Evolutionary conservation across 1,140 invertebrate species (phyloP).

Genomic region (Octopus bimaculoides): DNA sequence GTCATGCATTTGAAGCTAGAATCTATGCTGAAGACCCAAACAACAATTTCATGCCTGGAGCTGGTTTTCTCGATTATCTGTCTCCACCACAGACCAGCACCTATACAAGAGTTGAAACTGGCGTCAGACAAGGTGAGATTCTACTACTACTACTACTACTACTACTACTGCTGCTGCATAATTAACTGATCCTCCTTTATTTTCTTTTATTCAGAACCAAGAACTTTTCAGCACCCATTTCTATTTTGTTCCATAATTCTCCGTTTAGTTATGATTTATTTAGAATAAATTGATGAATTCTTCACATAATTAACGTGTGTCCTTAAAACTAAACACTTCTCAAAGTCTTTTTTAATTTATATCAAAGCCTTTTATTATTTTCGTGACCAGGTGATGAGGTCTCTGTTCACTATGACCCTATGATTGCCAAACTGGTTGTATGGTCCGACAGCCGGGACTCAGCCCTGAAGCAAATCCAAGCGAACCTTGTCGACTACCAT

Average conservation of each 20-base stretch:
- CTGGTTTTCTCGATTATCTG: constrained; percentile 70
- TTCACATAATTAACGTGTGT: too few species aligned
- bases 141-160: too few species aligned
- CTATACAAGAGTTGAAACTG: constrained; percentile 55
- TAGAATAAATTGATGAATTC: too few species aligned
- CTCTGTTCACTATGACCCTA: constrained; percentile 97
- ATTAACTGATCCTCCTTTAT: too few species aligned
- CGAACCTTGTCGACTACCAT: constrained; percentile 79
- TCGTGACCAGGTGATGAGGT: constrained; percentile 71
- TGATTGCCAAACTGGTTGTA: constrained; percentile 98
- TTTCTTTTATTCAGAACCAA: too few species aligned
- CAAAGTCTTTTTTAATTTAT: too few species aligned
- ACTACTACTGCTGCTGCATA: too few species aligned
- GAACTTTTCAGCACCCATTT: too few species aligned
- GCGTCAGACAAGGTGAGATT: constrained; percentile 57
- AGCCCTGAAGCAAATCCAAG: constrained; percentile 77
- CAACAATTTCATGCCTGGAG: constrained; percentile 82
- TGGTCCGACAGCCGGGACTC: constrained; percentile 83
- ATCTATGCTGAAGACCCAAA: constrained; percentile 92
- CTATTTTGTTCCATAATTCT: too few species aligned
- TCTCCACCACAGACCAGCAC: constrained; percentile 45
- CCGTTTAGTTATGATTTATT: too few species aligned
- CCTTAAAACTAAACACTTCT: too few species aligned
- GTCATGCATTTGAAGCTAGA: constrained; percentile 87
- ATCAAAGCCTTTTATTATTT: constrained; percentile 3